Percentiles rank a stretch among this genome's conserved stretches.
Evolutionary conservation across 2,888 invertebrate genomes (phyloP).

Genomic region (Cephalotes varians): DNA sequence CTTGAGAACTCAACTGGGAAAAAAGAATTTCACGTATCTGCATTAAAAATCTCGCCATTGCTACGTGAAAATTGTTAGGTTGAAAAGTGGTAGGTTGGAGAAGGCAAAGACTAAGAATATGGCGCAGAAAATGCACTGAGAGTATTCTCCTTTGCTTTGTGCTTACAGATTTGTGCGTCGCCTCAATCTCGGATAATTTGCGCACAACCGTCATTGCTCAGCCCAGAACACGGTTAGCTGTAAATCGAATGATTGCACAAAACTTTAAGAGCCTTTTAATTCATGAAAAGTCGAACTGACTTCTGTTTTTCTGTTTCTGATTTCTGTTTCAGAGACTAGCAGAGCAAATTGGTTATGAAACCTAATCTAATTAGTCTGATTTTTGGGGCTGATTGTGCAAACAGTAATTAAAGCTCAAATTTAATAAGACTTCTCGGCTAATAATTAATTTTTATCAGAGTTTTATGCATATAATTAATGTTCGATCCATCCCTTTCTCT

Average conservation of each 20-base stretch:
- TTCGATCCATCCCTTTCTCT: slow-evolving; percentile 28
- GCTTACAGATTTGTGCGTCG: slow-evolving; percentile 86
- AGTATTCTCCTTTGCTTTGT: slow-evolving; percentile 86
- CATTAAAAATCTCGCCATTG: slow-evolving; percentile 79
- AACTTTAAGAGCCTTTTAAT: slow-evolving; percentile 70
- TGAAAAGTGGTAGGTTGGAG: slow-evolving; percentile 81
- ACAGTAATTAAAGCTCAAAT: slow-evolving; percentile 52
- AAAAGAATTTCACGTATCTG: neutral
- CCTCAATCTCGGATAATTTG: slow-evolving; percentile 85
- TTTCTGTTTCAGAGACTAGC: slow-evolving; percentile 86
- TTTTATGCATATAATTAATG: slow-evolving; percentile 4
- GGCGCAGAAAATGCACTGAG: slow-evolving; percentile 85
- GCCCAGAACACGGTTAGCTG: slow-evolving; percentile 85
- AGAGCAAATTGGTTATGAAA: slow-evolving; percentile 82
- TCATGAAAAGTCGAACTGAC: slow-evolving; percentile 63
- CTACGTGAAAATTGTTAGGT: slow-evolving; percentile 76
- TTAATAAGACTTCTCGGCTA: slow-evolving; percentile 25
- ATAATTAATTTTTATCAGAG: neutral
- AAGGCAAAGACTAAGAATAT: slow-evolving; percentile 82
- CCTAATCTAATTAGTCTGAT: slow-evolving; percentile 74
- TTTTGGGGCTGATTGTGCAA: slow-evolving; percentile 72
- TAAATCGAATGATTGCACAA: slow-evolving; percentile 79
- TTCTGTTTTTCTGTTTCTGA: slow-evolving; percentile 77
- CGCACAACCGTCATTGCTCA: slow-evolving; percentile 84
- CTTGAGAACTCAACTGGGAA: neutral